phyloP scores from a whole-genome alignment of 2,797 vertebrate genomes.

The Silurus lanzhouensis region DNA sequence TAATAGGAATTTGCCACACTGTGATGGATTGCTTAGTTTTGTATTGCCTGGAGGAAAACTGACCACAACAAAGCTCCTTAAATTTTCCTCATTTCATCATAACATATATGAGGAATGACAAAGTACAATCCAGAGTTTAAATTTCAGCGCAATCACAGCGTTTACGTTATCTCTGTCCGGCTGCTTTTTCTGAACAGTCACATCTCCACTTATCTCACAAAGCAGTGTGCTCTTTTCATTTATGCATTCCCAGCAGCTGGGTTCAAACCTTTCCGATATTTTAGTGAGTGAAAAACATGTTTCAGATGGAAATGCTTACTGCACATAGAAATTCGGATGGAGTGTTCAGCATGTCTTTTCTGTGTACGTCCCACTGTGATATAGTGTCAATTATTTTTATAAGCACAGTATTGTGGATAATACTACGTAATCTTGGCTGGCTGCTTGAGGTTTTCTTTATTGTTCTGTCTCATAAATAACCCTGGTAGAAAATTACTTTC shows the following conservation, averaged over 20 bases:
- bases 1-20: constrained; percentile 16
- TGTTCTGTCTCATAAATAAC: background rate
- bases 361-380: background rate
- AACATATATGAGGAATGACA: background rate
- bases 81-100: background rate
- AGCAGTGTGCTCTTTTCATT: background rate
- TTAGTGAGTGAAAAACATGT: background rate
- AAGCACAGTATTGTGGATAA: background rate
- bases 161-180: background rate
- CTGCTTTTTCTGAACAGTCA: background rate
- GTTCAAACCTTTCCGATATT: background rate
- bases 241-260: background rate
- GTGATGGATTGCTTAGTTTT: constrained; percentile 1
- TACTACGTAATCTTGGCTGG: background rate
- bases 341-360: background rate
- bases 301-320: background rate
- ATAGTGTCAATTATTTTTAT: background rate
- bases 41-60: background rate
- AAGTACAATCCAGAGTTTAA: background rate
- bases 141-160: background rate
- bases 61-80: constrained; percentile 19
- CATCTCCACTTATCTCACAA: background rate
- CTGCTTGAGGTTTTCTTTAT: background rate
- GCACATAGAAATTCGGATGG: too few species aligned
- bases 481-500: background rate